These are phyloP conservation scores for Zygaena filipendulae DNA, from an alignment of 2,888 invertebrate species.

Conservation along the genomic window DNA sequence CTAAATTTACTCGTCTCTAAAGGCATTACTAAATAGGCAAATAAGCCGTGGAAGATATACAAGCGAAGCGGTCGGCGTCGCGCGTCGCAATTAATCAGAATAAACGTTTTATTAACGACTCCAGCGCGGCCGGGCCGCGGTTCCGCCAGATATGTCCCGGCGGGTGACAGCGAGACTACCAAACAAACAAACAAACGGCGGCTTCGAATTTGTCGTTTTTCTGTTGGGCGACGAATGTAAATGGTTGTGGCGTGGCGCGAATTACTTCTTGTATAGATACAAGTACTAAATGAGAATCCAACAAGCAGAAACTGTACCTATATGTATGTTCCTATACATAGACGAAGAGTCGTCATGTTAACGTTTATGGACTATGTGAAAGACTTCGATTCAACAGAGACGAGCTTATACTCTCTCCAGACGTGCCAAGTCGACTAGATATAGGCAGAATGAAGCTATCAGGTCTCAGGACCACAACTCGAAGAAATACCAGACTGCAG, in stretches of 20 bases:
- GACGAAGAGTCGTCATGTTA: no score
- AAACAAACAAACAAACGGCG: constrained; percentile 22
- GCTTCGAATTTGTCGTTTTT: constrained; percentile 18
- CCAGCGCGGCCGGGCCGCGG: constrained; percentile 28
- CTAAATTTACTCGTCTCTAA: constrained; percentile 16
- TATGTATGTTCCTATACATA: no score
- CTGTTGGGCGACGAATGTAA: constrained; percentile 27
- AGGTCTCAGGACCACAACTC: no score
- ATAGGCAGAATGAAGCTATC: no score
- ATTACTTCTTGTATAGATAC: no score
- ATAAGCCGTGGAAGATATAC: neutral
- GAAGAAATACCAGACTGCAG: no score
- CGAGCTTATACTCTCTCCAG: no score
- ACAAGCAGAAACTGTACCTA: no score
- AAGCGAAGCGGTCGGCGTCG: constrained; percentile 30
- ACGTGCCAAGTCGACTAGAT: no score
- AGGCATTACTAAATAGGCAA: constrained; percentile 27
- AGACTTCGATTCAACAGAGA: no score
- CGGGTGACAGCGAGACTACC: constrained; percentile 31
- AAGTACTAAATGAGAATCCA: no score
- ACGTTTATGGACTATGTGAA: no score
- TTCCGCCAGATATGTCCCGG: constrained; percentile 42
- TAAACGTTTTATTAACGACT: constrained; percentile 51
- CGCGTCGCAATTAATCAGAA: constrained; percentile 54
- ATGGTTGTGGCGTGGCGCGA: constrained; percentile 38